Conservation (phyloP, 2,797 vertebrate species). For the Phoebastria nigripes region DNA sequence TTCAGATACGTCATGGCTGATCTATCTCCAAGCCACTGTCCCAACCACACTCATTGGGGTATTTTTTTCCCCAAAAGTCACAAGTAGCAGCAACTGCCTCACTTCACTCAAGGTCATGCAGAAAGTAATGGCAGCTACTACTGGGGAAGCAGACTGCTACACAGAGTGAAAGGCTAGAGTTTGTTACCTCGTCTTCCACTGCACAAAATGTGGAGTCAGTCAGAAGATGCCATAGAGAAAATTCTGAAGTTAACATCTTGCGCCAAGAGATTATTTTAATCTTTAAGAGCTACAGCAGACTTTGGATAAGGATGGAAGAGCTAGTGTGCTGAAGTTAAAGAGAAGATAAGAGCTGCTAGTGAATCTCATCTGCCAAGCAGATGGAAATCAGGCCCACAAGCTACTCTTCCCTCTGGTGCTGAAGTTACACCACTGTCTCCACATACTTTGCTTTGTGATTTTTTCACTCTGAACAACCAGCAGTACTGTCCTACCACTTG, state of each 20-base stretch:
- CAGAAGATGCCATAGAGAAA: not conserved
- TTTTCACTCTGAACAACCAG: not conserved
- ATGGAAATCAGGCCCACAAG: not conserved
- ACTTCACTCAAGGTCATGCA: not conserved
- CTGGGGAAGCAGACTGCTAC: not conserved
- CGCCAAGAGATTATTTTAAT: not conserved
- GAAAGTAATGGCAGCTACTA: not conserved
- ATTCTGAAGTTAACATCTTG: not conserved
- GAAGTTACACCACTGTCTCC: not conserved
- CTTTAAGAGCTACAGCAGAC: not conserved
- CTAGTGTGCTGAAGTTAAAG: not conserved
- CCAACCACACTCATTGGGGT: not conserved
- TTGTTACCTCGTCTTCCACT: not conserved
- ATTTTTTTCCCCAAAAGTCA: not conserved
- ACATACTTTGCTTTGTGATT: not conserved
- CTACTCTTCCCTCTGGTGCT: not conserved
- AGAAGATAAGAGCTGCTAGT: not conserved
- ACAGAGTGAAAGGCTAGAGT: not conserved
- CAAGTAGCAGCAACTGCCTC: not conserved
- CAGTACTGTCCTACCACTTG: not conserved
- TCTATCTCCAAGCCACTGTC: not conserved
- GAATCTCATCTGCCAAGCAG: not conserved
- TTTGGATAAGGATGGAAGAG: not conserved
- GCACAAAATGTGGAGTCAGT: accelerated
- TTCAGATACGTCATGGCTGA: not conserved